These are phyloP conservation scores for Mystacornis crossleyi DNA, from an alignment of 2,113 vertebrate genomes.

Conservation along the genomic window DNA sequence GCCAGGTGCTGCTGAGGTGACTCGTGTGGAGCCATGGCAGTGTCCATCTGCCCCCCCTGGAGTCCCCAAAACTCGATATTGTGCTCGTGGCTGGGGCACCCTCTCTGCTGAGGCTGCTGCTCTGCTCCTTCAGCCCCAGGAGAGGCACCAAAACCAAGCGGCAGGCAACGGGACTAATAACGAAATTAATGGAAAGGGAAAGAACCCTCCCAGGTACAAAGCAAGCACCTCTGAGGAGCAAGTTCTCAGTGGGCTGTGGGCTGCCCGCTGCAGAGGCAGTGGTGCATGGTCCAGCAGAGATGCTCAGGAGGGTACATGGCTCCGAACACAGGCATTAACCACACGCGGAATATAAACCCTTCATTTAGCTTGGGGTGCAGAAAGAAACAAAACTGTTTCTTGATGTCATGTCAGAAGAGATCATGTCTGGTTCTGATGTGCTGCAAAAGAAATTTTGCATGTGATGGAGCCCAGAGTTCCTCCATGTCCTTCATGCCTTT, in stretches of 20 bases:
- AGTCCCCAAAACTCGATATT: rapidly evolving
- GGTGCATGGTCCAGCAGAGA: not conserved
- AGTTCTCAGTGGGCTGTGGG: not conserved
- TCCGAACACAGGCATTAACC: not conserved
- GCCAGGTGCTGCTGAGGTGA: not conserved
- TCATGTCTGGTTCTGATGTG: slow-evolving; percentile 7
- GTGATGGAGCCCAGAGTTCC: slow-evolving; percentile 52
- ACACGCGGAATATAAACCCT: slow-evolving; percentile 40
- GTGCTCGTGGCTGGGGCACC: rapidly evolving
- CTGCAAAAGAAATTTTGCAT: slow-evolving; percentile 45
- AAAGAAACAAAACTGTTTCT: slow-evolving; percentile 54
- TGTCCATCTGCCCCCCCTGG: no score
- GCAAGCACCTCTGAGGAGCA: not conserved
- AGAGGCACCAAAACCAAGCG: not conserved
- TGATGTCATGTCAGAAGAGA: slow-evolving; percentile 51
- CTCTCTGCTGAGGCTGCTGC: not conserved
- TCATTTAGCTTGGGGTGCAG: slow-evolving; percentile 42
- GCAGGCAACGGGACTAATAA: not conserved
- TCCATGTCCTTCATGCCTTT: slow-evolving; percentile 46
- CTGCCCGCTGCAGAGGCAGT: not conserved
- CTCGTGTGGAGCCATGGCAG: rapidly evolving
- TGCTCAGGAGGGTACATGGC: not conserved
- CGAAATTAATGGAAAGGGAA: not conserved
- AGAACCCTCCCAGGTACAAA: not conserved
- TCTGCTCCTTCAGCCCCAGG: not conserved